Evolutionary conservation across 2,797 vertebrate species (phyloP).

Genomic region (Antrozous pallidus): DNA sequence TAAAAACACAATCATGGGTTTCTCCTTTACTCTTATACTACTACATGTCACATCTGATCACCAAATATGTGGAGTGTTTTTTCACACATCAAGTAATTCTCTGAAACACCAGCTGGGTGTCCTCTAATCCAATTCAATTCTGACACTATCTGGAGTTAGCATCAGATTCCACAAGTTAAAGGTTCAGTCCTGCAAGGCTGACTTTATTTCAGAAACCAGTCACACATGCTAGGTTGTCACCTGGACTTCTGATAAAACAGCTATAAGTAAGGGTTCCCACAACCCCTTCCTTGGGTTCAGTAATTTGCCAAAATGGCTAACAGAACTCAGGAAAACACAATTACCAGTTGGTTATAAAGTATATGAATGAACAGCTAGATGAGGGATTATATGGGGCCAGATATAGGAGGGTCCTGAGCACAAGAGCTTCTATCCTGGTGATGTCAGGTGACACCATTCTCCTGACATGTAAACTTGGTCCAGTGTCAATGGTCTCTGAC

Average conservation of each 20-base stretch:
- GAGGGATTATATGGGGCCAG: neutral
- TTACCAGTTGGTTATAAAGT: neutral
- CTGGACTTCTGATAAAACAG: neutral
- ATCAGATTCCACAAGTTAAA: neutral
- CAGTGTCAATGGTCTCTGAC: neutral
- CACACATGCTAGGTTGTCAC: neutral
- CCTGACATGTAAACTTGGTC: neutral
- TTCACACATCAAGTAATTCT: neutral
- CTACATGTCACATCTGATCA: neutral
- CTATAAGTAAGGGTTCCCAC: neutral
- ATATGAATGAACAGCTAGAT: neutral
- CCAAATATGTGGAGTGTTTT: neutral
- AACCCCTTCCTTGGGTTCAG: neutral
- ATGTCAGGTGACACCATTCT: too few relatives aligned
- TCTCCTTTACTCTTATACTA: neutral
- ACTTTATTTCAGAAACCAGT: neutral
- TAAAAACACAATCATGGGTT: neutral
- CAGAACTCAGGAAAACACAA: neutral
- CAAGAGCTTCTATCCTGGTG: neutral
- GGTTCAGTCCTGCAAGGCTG: neutral
- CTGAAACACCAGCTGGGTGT: neutral
- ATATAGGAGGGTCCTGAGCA: neutral
- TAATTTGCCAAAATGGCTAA: neutral
- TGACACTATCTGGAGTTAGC: neutral
- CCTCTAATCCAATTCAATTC: neutral